These are phyloP conservation scores for Pardalotus punctatus DNA, from an alignment of 2,113 vertebrate species.

Conservation along the genomic window DNA sequence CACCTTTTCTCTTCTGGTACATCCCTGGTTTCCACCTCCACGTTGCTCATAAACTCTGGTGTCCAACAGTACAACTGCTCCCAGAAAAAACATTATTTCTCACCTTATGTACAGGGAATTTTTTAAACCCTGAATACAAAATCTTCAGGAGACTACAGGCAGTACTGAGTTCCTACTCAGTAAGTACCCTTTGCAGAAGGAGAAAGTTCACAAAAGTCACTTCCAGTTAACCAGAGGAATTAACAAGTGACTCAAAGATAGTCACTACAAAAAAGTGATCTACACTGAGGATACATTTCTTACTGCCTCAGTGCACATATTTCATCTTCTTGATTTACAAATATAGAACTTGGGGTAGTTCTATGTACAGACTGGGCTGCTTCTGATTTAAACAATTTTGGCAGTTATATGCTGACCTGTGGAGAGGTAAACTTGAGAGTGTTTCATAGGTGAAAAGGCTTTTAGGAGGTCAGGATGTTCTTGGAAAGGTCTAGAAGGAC, in stretches of 20 bases:
- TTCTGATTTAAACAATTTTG: not conserved
- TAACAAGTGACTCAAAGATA: constrained; percentile 64
- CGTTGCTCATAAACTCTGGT: not conserved
- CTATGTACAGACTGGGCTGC: not conserved
- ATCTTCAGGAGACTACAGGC: not conserved
- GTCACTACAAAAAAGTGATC: constrained; percentile 33
- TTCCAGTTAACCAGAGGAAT: constrained; percentile 59
- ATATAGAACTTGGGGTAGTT: constrained; percentile 2
- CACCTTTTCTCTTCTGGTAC: not conserved
- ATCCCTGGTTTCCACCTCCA: not conserved
- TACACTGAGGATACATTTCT: constrained; percentile 22
- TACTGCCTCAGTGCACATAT: constrained; percentile 23
- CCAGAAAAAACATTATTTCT: not conserved
- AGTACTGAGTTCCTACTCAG: not conserved
- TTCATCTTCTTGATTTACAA: constrained; percentile 22
- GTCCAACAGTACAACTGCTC: not conserved
- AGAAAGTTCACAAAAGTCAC: constrained; percentile 51
- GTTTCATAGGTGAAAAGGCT: not conserved
- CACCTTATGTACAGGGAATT: not conserved
- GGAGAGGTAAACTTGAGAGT: not conserved
- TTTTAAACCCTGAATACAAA: not conserved
- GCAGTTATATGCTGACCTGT: not conserved
- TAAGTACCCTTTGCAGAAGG: not conserved
- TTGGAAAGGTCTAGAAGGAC: not conserved
- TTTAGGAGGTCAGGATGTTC: not conserved